Percentiles rank a stretch among this genome's conserved stretches.
These are phyloP conservation scores for Lithophane ornitopus DNA, from an alignment of 2,888 invertebrate genomes.

Conservation along the genomic window DNA sequence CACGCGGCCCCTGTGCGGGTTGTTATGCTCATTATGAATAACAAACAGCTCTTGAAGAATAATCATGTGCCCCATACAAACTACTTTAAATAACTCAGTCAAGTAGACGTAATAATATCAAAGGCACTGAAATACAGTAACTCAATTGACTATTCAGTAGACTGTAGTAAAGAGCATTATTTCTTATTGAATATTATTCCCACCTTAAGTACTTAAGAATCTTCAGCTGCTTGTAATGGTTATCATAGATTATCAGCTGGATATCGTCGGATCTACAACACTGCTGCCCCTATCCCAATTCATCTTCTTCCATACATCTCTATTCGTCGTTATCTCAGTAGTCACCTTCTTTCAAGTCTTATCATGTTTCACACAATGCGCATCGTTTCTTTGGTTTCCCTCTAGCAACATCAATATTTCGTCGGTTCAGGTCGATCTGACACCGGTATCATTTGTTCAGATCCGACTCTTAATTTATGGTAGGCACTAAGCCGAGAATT, in stretches of 20 bases:
- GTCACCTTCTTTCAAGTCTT: neutral
- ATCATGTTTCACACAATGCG: neutral
- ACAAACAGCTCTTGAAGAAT: neutral
- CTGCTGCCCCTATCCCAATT: neutral
- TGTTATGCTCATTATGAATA: neutral
- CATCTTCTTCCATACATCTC: neutral
- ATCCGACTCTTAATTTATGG: neutral
- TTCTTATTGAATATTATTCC: neutral
- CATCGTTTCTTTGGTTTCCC: neutral
- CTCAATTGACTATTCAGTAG: slow-evolving; percentile 12
- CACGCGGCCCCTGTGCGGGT: neutral
- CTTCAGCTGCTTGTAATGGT: neutral
- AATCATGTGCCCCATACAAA: neutral
- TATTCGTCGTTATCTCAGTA: neutral
- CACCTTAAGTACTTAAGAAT: neutral
- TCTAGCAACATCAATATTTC: neutral
- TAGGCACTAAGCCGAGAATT: neutral
- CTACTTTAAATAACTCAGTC: neutral
- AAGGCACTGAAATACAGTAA: slow-evolving; percentile 8
- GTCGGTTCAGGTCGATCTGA: neutral
- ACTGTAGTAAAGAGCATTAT: neutral
- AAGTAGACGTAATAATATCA: slow-evolving; percentile 7
- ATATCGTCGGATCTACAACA: neutral
- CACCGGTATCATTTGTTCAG: neutral
- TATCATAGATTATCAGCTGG: neutral